phyloP scores from a whole-genome alignment of 2,888 invertebrate species.

The Piscicola geometra region DNA sequence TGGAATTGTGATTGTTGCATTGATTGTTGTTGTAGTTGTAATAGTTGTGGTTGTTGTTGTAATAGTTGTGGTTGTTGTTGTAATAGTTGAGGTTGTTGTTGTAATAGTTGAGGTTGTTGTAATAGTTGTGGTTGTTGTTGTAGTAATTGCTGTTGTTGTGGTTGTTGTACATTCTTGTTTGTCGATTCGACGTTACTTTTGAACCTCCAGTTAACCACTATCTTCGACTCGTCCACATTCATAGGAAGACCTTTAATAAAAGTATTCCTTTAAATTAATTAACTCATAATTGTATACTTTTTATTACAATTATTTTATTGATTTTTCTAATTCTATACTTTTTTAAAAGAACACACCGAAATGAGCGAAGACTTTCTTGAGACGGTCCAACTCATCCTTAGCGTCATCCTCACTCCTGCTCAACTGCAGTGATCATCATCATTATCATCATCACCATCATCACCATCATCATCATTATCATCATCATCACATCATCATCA shows the following conservation, averaged over 20 bases:
- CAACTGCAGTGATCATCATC: background rate
- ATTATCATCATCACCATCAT: no score
- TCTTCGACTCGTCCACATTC: conserved; percentile 19
- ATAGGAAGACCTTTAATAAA: conserved; percentile 10
- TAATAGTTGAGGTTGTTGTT: background rate
- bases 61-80: background rate
- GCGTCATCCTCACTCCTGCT: background rate
- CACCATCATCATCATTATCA: no score
- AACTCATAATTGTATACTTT: no score
- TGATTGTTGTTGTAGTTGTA: background rate
- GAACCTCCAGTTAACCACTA: conserved; percentile 25
- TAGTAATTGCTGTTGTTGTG: background rate
- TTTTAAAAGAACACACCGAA: conserved; percentile 7
- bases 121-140: background rate
- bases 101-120: background rate
- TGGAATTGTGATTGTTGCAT: conserved; percentile 5
- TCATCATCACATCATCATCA: no score
- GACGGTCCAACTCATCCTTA: background rate
- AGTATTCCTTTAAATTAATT: background rate
- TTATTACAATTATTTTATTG: background rate
- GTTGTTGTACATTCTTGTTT: background rate
- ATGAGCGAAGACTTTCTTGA: background rate
- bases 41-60: background rate
- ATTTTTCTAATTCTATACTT: background rate
- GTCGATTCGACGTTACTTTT: conserved; percentile 15